These are phyloP conservation scores for Macrosiphum euphorbiae DNA, from an alignment of 2,888 invertebrate genomes.

Conservation along the genomic window DNA sequence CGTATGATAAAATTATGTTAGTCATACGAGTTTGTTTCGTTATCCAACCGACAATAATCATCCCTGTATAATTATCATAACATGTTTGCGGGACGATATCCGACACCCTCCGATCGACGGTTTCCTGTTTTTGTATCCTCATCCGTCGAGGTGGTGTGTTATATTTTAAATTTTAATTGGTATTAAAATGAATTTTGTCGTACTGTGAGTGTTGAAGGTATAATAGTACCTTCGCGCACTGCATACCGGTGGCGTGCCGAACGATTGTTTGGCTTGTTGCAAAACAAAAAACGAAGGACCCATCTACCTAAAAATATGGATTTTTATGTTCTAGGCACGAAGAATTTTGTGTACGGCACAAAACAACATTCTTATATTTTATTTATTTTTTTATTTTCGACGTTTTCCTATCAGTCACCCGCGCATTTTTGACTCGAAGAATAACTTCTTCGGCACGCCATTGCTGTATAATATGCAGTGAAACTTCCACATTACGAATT, in stretches of 20 bases:
- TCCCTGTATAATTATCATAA: neutral
- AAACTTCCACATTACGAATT: too few relatives aligned
- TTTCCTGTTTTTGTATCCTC: neutral
- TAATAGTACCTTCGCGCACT: neutral
- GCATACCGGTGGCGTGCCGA: neutral
- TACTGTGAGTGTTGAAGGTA: neutral
- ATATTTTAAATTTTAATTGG: too few relatives aligned
- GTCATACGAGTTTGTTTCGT: neutral
- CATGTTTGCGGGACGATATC: neutral
- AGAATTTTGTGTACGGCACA: neutral
- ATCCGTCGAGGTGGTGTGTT: neutral
- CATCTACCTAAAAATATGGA: neutral
- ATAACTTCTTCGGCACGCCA: neutral
- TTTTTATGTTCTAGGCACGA: neutral
- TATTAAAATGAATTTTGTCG: neutral
- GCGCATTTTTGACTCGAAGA: neutral
- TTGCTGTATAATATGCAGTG: neutral
- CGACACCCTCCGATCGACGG: neutral
- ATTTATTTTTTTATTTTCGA: neutral
- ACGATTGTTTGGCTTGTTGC: neutral
- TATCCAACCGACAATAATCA: neutral
- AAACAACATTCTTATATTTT: neutral
- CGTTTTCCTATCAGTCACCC: neutral
- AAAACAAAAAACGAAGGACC: neutral
- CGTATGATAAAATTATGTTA: neutral